Conservation (phyloP, 1,140 invertebrate species). For the Periplaneta americana region DNA sequence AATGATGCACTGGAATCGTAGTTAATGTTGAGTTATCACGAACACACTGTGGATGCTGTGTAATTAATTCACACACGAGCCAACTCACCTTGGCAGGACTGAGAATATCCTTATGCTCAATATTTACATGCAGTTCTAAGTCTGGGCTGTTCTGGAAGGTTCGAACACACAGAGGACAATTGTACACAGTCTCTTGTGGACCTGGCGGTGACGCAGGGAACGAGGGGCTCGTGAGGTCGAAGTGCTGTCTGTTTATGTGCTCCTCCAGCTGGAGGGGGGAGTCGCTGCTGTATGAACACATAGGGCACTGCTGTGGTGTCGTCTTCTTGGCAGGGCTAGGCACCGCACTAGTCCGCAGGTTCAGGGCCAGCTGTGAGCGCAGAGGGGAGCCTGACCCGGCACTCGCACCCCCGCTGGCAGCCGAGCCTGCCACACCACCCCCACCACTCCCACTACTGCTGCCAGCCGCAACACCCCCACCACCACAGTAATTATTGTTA, state of each 20-base stretch:
- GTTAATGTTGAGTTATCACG: no score
- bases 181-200: constrained; percentile 37
- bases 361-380: constrained; percentile 53
- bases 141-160: constrained; percentile 68
- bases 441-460: constrained; percentile 26
- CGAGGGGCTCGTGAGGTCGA: constrained; percentile 75
- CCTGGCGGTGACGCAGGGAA: constrained; percentile 46
- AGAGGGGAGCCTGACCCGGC: constrained; percentile 54
- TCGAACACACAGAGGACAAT: constrained; percentile 66
- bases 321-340: constrained; percentile 34
- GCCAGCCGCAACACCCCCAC: constrained; percentile 4
- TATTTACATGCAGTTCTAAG: constrained; percentile 79
- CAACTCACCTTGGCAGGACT: constrained; percentile 42
- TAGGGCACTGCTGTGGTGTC: constrained; percentile 55
- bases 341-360: constrained; percentile 49
- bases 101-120: constrained; percentile 70
- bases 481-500: constrained; percentile 26
- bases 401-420: not conserved
- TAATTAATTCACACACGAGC: no score
- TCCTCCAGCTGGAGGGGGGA: constrained; percentile 70
- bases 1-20: no score
- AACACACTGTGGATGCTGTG: no score
- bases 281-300: constrained; percentile 72
- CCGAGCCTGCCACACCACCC: not conserved
- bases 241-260: constrained; percentile 78